These are phyloP conservation scores for Polymixis flavicincta DNA, from an alignment of 2,888 invertebrate genomes.

Conservation along the genomic window DNA sequence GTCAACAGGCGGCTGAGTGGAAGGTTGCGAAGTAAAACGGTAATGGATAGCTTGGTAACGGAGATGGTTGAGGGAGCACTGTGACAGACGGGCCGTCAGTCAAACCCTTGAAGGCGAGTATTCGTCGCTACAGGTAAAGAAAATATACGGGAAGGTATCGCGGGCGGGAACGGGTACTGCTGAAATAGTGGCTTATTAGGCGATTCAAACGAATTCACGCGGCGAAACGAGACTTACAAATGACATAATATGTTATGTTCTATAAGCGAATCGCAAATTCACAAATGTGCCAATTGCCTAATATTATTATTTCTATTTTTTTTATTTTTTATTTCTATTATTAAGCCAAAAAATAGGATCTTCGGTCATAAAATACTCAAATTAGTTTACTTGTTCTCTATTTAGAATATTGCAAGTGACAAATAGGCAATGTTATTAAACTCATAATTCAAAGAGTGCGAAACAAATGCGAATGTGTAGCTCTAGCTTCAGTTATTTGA, in stretches of 20 bases:
- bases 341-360: no score
- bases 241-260: no score
- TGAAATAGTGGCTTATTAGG: no score
- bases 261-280: no score
- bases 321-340: no score
- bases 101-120: conserved; percentile 79
- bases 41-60: conserved; percentile 65
- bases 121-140: conserved; percentile 79
- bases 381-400: not conserved
- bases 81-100: conserved; percentile 80
- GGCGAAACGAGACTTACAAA: no score
- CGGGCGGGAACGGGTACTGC: conserved; percentile 5
- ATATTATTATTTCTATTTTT: no score
- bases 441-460: not conserved
- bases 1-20: conserved; percentile 8
- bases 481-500: not conserved
- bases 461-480: not conserved
- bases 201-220: no score
- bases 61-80: conserved; percentile 51
- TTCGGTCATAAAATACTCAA: not conserved
- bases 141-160: conserved; percentile 70
- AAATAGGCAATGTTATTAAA: not conserved
- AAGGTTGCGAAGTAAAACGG: conserved; percentile 45
- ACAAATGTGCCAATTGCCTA: no score
- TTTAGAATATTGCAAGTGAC: not conserved